Evolutionary conservation across 1,140 invertebrate species (phyloP), one percentile per base, ranked within the genome.

Genomic region (Aporrectodea caliginosa): DNA sequence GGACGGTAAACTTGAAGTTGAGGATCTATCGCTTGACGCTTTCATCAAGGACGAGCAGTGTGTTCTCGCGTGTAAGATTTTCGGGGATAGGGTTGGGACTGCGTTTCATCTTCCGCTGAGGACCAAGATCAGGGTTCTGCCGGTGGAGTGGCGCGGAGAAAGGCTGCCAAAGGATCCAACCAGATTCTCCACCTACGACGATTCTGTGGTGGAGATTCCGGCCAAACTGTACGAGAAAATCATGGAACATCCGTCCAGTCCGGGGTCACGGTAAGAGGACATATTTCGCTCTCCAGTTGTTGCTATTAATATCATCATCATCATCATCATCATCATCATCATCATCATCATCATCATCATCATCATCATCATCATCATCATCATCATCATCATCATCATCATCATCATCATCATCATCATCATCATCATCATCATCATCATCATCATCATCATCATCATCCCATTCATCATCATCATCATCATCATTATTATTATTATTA

Each of bases 261-360:
- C 43, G 22, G 22, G 22, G 43, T 22, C 43, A 58, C n/a, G n/a
- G n/a, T n/a, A n/a, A n/a, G n/a, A n/a, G n/a, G n/a, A n/a, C n/a
- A n/a, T n/a, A n/a, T n/a, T n/a, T n/a, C n/a, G n/a, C n/a, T n/a
- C n/a, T n/a, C n/a, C n/a, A n/a, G n/a, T n/a, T n/a, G n/a, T n/a
- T n/a, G n/a, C n/a, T n/a, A 58, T 58, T 22, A 58, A 58, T 22
- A 58, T 58, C 43, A 58, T 58, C 43, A 58, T 58, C 43, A 58
- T 58, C 43, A 58, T 58, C 43, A 58, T 58, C 43, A 58, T 58
- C 43, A 58, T 58, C 43, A 58, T 58, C 43, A 58, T 58, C 43
- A 58, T 58, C 43, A 58, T 58, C 43, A 58, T 58, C 43, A 58
- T 58, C 43, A 58, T 58, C 43, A 58, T 58, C 43, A 58, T 58